Conservation (phyloP, 2,797 vertebrate species). For the Chiloscyllium punctatum region DNA sequence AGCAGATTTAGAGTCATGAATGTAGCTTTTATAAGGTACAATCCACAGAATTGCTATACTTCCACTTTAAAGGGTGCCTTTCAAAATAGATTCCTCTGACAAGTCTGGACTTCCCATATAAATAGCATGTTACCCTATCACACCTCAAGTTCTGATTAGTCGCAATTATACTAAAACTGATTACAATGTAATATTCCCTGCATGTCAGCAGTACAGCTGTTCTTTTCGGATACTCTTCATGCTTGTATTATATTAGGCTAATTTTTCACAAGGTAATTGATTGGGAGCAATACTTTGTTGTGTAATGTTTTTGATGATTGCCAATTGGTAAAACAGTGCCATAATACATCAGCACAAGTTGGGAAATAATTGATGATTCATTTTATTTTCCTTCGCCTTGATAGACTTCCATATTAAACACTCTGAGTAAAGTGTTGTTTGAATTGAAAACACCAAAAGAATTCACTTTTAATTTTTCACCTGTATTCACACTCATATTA, state of each 20-base stretch:
- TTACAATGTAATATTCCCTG: slow-evolving; percentile 23
- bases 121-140: slow-evolving; percentile 6
- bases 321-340: slow-evolving; percentile 5
- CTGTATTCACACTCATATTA: not conserved
- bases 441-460: not conserved
- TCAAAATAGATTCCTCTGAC: not conserved
- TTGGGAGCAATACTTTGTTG: not conserved
- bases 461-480: not conserved
- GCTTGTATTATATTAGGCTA: slow-evolving; percentile 9
- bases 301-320: slow-evolving; percentile 13
- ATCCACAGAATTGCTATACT: not conserved
- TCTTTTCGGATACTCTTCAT: slow-evolving; percentile 20
- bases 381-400: not conserved
- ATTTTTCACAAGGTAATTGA: slow-evolving; percentile 7
- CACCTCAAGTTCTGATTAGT: slow-evolving; percentile 22
- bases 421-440: not conserved
- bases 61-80: not conserved
- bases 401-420: not conserved
- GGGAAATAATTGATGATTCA: not conserved
- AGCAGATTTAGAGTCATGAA: not conserved
- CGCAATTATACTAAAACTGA: slow-evolving; percentile 26
- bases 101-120: slow-evolving; percentile 3
- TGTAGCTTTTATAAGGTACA: too few species aligned
- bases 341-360: slow-evolving; percentile 2
- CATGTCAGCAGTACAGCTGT: slow-evolving; percentile 14